These are phyloP conservation scores for Pipistrellus nathusii DNA, from an alignment of 2,797 vertebrate genomes.

Conservation along the genomic window DNA sequence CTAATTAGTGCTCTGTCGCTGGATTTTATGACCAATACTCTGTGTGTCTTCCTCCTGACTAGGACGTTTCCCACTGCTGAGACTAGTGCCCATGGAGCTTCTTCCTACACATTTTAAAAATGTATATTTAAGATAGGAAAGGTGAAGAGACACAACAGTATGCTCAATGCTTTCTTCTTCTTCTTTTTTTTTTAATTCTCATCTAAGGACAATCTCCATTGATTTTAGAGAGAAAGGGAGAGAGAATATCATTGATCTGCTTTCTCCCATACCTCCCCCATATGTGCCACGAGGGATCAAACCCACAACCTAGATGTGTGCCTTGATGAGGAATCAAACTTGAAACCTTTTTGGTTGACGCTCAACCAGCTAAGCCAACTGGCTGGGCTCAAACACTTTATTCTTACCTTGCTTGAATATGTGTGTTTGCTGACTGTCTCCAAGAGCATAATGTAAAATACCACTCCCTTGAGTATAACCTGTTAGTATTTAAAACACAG, in stretches of 20 bases:
- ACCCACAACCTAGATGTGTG: not conserved
- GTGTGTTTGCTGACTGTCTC: conserved; percentile 88
- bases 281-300: not conserved
- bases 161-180: conserved; percentile 65
- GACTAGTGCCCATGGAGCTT: conserved; percentile 81
- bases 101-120: conserved; percentile 88
- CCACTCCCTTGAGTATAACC: conserved; percentile 89
- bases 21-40: conserved; percentile 89
- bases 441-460: conserved; percentile 88
- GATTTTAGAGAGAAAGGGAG: not conserved
- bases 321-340: not conserved
- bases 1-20: conserved; percentile 90
- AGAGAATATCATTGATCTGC: not conserved
- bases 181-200: conserved; percentile 59
- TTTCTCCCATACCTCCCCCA: not conserved
- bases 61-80: conserved; percentile 90
- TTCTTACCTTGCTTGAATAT: conserved; percentile 89
- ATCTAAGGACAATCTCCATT: not conserved
- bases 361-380: not conserved
- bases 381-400: not conserved
- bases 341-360: not conserved
- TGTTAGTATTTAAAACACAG: conserved; percentile 82
- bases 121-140: conserved; percentile 68
- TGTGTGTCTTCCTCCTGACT: conserved; percentile 89
- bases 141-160: not conserved